A percentile compares a stretch with the other conserved stretches of the same genome.
phyloP scores from a whole-genome alignment of 2,888 invertebrate species.

The Caenorhabditis sp. region DNA sequence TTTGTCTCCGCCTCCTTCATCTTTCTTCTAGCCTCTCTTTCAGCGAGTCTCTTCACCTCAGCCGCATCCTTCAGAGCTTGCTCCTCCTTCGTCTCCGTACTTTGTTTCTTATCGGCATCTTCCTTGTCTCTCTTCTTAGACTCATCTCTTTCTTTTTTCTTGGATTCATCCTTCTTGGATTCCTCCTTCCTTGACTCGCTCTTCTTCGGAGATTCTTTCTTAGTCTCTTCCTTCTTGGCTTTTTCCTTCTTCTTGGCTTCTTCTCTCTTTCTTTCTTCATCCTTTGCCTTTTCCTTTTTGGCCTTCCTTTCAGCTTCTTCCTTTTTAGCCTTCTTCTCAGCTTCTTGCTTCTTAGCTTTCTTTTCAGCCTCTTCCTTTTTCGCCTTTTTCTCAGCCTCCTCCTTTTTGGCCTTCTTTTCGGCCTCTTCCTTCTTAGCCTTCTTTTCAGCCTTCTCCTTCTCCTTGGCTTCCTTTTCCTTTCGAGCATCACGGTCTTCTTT shows the following conservation, averaged over 20 bases:
- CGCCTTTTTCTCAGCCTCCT: neutral
- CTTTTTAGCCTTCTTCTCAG: neutral
- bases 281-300: neutral
- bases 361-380: conserved; percentile 2
- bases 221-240: neutral
- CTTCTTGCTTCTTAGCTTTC: neutral
- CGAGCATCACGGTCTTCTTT: too few species aligned
- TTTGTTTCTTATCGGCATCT: too few species aligned
- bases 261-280: neutral
- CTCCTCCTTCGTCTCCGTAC: neutral
- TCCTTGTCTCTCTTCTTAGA: neutral
- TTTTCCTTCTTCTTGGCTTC: conserved; percentile 1
- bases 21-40: neutral
- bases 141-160: neutral
- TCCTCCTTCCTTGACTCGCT: neutral
- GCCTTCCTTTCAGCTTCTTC: neutral
- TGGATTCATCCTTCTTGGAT: neutral
- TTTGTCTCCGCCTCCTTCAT: conserved; percentile 17
- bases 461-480: conserved; percentile 9
- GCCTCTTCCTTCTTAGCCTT: conserved; percentile 12
- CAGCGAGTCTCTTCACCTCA: neutral
- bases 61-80: neutral
- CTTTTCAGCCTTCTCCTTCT: neutral
- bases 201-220: conserved; percentile 4
- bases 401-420: neutral